Conservation (phyloP, 2,113 vertebrate species). For the Loxodonta africana region DNA sequence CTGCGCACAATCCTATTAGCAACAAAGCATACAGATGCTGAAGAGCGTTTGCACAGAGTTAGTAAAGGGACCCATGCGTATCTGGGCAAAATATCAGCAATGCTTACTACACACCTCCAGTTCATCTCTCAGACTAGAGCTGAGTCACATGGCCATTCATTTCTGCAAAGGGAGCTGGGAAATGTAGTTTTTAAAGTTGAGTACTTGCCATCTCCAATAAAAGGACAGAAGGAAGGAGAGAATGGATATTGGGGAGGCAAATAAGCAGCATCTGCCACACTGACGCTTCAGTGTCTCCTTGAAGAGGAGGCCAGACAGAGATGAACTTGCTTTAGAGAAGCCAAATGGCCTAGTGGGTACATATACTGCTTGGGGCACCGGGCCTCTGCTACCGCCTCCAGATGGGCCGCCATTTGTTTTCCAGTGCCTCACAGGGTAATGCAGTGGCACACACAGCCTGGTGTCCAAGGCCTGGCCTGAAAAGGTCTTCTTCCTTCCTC, state of each 20-base stretch:
- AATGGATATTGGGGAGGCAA: neutral
- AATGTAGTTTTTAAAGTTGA: neutral
- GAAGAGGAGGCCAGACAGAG: neutral
- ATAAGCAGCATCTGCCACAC: rapidly evolving
- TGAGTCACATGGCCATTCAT: too few relatives aligned
- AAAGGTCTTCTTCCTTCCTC: neutral
- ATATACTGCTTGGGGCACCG: neutral
- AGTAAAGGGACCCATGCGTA: too few relatives aligned
- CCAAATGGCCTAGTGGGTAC: neutral
- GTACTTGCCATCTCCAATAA: neutral
- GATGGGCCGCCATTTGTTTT: neutral
- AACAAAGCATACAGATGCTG: neutral
- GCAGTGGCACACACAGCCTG: neutral
- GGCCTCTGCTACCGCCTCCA: neutral
- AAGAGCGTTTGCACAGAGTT: neutral
- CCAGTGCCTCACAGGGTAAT: too few relatives aligned
- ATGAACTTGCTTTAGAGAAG: neutral
- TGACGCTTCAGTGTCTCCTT: neutral
- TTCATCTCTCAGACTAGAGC: neutral
- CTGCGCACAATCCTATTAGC: neutral
- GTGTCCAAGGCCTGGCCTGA: neutral
- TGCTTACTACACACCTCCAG: neutral
- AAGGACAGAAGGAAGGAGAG: neutral
- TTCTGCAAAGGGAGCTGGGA: neutral
- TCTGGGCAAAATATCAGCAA: neutral